Percentiles rank a stretch among this genome's conserved stretches.
These are phyloP conservation scores for Megalops cyprinoides DNA, from an alignment of 2,797 vertebrate genomes.

Conservation along the genomic window DNA sequence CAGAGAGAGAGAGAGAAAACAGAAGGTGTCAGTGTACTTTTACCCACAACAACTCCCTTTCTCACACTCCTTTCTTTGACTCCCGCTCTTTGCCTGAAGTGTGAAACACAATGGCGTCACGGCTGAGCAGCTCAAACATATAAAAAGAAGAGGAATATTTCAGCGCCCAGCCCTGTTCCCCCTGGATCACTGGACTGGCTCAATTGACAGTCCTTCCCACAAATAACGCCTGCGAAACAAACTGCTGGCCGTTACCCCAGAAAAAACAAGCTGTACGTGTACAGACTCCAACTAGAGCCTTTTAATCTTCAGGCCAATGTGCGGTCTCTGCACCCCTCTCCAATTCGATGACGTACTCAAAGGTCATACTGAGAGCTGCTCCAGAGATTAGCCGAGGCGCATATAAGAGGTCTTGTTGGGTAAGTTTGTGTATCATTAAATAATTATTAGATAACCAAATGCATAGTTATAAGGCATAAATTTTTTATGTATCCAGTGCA, in stretches of 20 bases:
- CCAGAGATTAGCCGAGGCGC: too few species aligned
- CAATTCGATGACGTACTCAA: neutral
- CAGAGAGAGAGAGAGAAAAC: neutral
- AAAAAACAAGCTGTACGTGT: neutral
- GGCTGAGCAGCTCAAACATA: constrained; percentile 3
- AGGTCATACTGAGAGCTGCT: neutral
- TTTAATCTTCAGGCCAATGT: neutral
- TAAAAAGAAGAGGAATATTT: neutral
- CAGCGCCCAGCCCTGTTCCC: neutral
- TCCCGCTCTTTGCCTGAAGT: neutral
- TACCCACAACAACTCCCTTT: neutral
- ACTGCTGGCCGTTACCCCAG: neutral
- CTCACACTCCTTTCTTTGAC: constrained; percentile 2
- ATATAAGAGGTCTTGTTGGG: too few species aligned
- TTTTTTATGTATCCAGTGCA: neutral
- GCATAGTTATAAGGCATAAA: neutral
- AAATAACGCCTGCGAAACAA: neutral
- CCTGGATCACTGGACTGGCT: neutral
- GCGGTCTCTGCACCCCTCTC: neutral
- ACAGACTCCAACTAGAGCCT: neutral
- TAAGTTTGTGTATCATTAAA: neutral
- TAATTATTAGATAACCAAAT: neutral
- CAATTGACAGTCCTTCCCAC: neutral
- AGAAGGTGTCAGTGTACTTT: neutral
- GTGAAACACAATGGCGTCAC: constrained; percentile 1